Base-by-base conservation (phyloP, 2,888 invertebrate genomes). In the Cephus rjabovi region DNA sequence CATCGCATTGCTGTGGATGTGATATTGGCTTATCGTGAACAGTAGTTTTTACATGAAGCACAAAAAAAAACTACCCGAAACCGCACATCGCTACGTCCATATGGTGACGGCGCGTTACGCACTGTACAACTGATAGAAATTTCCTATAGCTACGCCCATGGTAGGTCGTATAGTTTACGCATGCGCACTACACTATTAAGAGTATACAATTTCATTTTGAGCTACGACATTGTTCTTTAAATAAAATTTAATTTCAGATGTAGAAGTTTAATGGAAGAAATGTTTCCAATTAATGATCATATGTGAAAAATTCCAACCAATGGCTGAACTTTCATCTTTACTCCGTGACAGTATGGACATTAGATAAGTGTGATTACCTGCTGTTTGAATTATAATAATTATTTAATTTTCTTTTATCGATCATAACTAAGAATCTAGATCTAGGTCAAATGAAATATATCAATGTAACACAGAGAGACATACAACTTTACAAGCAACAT, bases 61-160 rank as follows among this genome's bases (percentile, higher is more conserved):
- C 74, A 73, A 73, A 73, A 83, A 83, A 83, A 83, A 79, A 78
- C 82, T 75, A 76, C 79, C 78, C 80, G 81, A 83, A 82, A 83
- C 78, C 82, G 77, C 79, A 15, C 68, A 68, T 79, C 77, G 81
- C 78, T 74, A 69, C 79, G 79, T 82, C 81, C 83, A 79, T 81
- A 82, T 80, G 81, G 80, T 80, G 73, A 69, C 77, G 56, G 74
- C 34, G 33, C 33, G 70, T 76, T 77, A 34, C 34, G 71, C 71
- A 71, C 34, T 71, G 71, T 31, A 31, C 31, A 6, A 71, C 71
- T 31, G 31, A 33, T 9, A 23, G 31, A 33, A 71, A 71, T 30
- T 34, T 31, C 11, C 23, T 34, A 34, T 71, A 31, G 71, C 71
- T 71, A 31, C 71, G 71, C 71, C 71, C 15, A 71, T 71, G 71